Conservation (phyloP, 2,797 vertebrate species). For the Muscicapa striata region DNA sequence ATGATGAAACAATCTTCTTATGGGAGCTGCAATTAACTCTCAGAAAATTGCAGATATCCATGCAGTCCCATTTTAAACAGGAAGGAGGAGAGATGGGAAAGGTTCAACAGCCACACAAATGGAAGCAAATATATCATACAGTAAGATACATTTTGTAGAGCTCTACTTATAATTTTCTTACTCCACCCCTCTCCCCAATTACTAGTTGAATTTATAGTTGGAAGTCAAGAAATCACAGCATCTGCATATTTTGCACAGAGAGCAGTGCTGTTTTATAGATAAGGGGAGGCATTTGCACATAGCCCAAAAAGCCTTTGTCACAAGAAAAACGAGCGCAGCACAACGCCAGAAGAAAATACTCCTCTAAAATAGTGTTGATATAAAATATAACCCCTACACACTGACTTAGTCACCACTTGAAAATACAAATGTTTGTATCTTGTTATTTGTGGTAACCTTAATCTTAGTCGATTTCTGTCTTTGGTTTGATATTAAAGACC, state of each 20-base stretch:
- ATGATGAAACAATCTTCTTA: background rate
- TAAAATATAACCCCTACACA: background rate
- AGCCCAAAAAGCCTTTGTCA: background rate
- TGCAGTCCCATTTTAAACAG: background rate
- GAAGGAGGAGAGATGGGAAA: background rate
- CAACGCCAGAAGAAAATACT: background rate
- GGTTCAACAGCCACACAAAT: background rate
- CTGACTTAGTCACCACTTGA: constrained; percentile 1
- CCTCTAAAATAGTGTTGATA: background rate
- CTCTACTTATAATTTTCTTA: background rate
- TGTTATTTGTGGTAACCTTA: background rate
- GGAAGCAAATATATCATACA: background rate
- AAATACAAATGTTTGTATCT: constrained; percentile 34
- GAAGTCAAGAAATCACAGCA: background rate
- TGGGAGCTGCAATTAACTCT: background rate
- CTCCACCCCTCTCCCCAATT: background rate
- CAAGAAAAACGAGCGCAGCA: background rate
- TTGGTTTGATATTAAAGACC: constrained; percentile 21
- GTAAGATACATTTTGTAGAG: background rate
- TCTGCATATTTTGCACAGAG: background rate
- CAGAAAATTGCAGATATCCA: background rate
- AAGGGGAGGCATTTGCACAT: background rate
- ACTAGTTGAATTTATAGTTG: background rate
- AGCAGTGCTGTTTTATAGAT: background rate
- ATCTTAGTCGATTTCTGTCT: constrained; percentile 12